These are phyloP conservation scores for Venustoraphidia nigricollis DNA, from an alignment of 2,888 invertebrate genomes.

Conservation along the genomic window DNA sequence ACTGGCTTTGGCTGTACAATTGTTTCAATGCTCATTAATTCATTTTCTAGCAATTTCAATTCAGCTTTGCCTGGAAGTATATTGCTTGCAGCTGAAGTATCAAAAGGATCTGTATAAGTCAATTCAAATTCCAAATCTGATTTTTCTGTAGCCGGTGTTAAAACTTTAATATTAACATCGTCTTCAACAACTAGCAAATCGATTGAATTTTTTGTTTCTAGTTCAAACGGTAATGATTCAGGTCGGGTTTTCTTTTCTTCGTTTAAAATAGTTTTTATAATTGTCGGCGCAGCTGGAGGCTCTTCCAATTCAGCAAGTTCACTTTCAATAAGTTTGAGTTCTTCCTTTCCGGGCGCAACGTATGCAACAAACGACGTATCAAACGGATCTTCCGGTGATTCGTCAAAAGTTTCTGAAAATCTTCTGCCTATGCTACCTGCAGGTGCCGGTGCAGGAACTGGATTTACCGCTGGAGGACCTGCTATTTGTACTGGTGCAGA, in stretches of 20 bases:
- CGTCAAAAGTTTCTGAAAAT: conserved; percentile 19
- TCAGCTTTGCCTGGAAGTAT: conserved; percentile 66
- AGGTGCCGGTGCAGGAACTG: neutral
- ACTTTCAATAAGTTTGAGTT: conserved; percentile 37
- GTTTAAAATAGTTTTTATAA: neutral
- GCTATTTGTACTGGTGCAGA: neutral
- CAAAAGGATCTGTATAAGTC: conserved; percentile 61
- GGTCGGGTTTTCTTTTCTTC: neutral
- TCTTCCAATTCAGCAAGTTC: conserved; percentile 27
- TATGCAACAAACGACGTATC: conserved; percentile 46
- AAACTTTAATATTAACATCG: conserved; percentile 50
- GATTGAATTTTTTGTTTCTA: conserved; percentile 14
- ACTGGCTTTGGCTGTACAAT: conserved; percentile 19
- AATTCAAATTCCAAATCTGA: conserved; percentile 26
- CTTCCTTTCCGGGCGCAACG: conserved; percentile 36
- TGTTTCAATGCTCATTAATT: conserved; percentile 39
- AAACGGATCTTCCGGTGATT: conserved; percentile 39
- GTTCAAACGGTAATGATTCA: conserved; percentile 15
- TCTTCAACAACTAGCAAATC: conserved; percentile 35
- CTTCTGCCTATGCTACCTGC: conserved; percentile 10
- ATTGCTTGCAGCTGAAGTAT: conserved; percentile 68
- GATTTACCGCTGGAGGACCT: neutral
- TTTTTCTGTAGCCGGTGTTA: conserved; percentile 44
- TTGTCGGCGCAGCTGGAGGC: neutral
- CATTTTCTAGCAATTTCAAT: conserved; percentile 59